Percentiles rank a stretch among this genome's conserved stretches.
These are phyloP conservation scores for Notocelia uddmanniana DNA, from an alignment of 2,888 invertebrate genomes.

Conservation along the genomic window DNA sequence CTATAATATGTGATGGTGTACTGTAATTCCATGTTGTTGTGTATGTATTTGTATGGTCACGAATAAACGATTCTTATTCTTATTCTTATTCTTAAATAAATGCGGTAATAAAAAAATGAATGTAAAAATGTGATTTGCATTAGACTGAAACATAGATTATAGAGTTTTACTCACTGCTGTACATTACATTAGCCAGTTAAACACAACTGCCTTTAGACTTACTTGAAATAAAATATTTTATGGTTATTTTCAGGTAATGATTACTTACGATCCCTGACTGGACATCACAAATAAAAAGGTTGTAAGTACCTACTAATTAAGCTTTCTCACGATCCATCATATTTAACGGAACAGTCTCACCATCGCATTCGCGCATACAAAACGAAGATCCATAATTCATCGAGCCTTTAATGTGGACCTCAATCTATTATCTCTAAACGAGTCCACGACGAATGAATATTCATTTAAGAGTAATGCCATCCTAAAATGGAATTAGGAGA, in stretches of 20 bases:
- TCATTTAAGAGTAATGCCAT: conserved; percentile 82
- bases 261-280: not conserved
- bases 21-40: no score
- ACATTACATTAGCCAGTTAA: no score
- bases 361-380: conserved; percentile 68
- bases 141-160: no score
- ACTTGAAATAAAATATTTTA: no score
- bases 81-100: no score
- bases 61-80: no score
- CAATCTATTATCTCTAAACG: conserved; percentile 84
- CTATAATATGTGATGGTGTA: no score
- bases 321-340: conserved; percentile 57
- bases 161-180: no score
- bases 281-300: conserved; percentile 12
- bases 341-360: conserved; percentile 56
- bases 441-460: conserved; percentile 83
- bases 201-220: no score
- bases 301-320: conserved; percentile 31
- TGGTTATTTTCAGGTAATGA: conserved; percentile 30
- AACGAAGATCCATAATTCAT: conserved; percentile 77
- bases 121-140: no score
- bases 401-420: conserved; percentile 76
- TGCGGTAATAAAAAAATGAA: no score
- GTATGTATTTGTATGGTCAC: no score
- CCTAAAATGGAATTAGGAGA: conserved; percentile 78